Base-by-base conservation (phyloP, 2,113 vertebrate species). In the Podarcis muralis region DNA sequence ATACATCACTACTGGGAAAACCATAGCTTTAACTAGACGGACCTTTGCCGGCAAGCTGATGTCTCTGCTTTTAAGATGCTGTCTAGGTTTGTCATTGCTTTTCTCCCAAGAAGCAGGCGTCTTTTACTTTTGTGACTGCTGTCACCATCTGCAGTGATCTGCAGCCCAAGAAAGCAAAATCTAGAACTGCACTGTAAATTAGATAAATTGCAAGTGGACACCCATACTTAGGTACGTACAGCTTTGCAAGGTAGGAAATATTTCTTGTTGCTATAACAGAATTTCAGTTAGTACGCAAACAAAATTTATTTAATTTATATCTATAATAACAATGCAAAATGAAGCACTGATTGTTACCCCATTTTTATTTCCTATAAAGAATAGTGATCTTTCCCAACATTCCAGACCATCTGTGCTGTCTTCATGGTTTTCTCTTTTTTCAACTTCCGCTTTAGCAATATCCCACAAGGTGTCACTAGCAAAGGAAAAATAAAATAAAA, bases 281-380 rank as follows among this genome's bases (percentile, higher is more conserved):
- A 85, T 75, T 85, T 85, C 71, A 85, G 59, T 30, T 71, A 43
- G 48, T 53, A 53, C 3, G 48, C 15, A 22, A 7, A 71, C 1
- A 32, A 27, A 8, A 22, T 77, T 27, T 57, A 30, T 83, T 0
- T 3, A 83, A 2, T 0, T 84, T 59, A 84, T 35, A 62, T 59
- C 20, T 3, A 30, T 57, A 25, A 37, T 35, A 62, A 84, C 40
- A n/a, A 35, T 22, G 4, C 66, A 66, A 57, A 76, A 75, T 75
- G 59, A 22, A 89, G n/a, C 43, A 83, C 3, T 18, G 25, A 75
- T 37, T 25, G 78, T 96, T 95, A 99, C 99, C 98, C 97, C 99
- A 0, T 95, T 97, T 96, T 99, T 99, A 96, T 96, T 99, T 87
- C 99, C 99, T 90, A 99, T 94, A 90, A 99, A 97, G 88, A 99